Base-by-base conservation (phyloP, 1,140 invertebrate genomes). In the Brachionus manjavacas region DNA sequence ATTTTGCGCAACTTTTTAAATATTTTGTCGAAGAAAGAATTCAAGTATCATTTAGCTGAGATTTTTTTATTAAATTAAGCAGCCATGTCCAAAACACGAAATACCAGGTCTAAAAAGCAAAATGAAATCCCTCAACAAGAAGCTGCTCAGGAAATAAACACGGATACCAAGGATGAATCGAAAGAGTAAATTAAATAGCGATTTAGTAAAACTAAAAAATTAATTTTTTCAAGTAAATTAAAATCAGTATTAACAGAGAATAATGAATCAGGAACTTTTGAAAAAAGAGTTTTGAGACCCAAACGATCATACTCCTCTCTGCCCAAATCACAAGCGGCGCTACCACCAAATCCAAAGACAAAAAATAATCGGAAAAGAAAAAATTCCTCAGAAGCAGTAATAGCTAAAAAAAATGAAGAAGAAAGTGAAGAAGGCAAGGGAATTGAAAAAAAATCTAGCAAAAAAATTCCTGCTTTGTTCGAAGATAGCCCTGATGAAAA, bases 401-500 rank as follows among this genome's bases (percentile, higher is more conserved):
- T 2, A 43, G 11, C 7, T 8, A 72, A 72, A 72, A 72, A 43
- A 72, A 8, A 14, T n/a, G 68, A 72, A 41, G 35, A 20, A 20
- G 16, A 72, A 72, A 72, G 20, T 39, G 9, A 7, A 39, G 35
- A 39, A 20, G 12, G 3, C 0, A 68, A 35, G n/a, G 39, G 4
- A 70, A 70, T 14, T 31, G 28, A 35, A 31, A 70, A 41, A 72
- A 39, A 41, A 20, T 11, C 68, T 41, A 16, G 20, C n/a, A 41
- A 72, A 39, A 72, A 72, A 20, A 72, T 72, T 16, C 68, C 68
- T 11, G 68, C 20, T 72, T 72, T 72, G 39, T 72, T 72, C 16
- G 68, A 72, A 41, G 68, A 72, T 72, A 72, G 68, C 23, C 68
- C 68, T n/a, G 68, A 72, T 72, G 68, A 72, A 41, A 41, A 72